These are phyloP conservation scores for Idaea dimidiata DNA, from an alignment of 2,888 invertebrate species.

Conservation along the genomic window DNA sequence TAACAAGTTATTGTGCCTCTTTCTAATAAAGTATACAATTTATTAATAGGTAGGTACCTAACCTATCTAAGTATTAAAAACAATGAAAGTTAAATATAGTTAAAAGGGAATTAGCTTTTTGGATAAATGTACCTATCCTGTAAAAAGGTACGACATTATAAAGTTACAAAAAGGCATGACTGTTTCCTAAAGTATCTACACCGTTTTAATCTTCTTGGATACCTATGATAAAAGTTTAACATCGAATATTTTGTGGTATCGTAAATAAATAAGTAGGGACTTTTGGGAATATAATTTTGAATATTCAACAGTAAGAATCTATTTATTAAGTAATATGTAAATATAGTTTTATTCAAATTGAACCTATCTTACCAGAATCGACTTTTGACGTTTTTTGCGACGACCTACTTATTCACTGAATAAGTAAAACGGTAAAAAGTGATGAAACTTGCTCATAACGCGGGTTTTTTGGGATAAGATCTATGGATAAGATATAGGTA, in stretches of 20 bases:
- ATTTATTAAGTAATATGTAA: not conserved
- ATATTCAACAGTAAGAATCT: constrained; percentile 3
- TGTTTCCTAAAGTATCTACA: not conserved
- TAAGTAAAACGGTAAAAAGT: not conserved
- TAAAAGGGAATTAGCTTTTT: no score
- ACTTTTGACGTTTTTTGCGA: not conserved
- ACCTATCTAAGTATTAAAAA: not conserved
- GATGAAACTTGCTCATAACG: no score
- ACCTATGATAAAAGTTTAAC: not conserved
- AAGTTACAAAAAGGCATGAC: no score
- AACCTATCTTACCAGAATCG: not conserved
- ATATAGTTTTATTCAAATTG: not conserved
- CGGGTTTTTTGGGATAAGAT: not conserved
- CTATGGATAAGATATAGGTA: not conserved
- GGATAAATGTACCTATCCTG: no score
- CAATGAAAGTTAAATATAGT: no score
- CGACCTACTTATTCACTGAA: not conserved
- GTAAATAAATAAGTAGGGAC: constrained; percentile 3
- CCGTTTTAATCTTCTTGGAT: not conserved
- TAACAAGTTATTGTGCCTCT: constrained; percentile 32
- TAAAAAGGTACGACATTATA: no score
- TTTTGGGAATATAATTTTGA: constrained; percentile 1
- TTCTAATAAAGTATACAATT: not conserved
- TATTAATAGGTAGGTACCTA: not conserved
- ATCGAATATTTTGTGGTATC: constrained; percentile 2